Conservation (phyloP, 2,888 invertebrate species). For the Metellina segmentata region DNA sequence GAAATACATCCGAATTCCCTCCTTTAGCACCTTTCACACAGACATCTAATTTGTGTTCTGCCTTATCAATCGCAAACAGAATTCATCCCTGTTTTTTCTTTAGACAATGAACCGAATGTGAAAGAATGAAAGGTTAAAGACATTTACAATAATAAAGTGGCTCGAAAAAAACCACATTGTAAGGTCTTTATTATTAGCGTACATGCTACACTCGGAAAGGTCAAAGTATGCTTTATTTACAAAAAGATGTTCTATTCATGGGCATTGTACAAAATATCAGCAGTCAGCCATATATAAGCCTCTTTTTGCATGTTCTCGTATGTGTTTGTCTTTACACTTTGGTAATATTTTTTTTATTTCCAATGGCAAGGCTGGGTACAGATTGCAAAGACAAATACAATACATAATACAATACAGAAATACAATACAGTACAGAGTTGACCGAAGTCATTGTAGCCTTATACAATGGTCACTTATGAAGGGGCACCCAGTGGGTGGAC, state of each 20-base stretch:
- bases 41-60: background rate
- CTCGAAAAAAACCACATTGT: constrained; percentile 26
- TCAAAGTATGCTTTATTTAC: constrained; percentile 33
- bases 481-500: too few species aligned
- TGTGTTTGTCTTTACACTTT: constrained; percentile 13
- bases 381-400: too few species aligned
- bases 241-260: constrained; percentile 29
- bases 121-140: constrained; percentile 56
- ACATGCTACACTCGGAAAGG: constrained; percentile 23
- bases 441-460: too few species aligned
- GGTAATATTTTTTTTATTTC: too few species aligned
- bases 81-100: background rate
- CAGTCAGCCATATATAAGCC: constrained; percentile 20
- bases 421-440: too few species aligned
- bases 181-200: constrained; percentile 27
- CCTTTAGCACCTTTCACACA: background rate
- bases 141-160: constrained; percentile 36
- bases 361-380: too few species aligned
- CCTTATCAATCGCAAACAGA: constrained; percentile 16
- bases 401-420: too few species aligned
- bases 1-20: too few species aligned
- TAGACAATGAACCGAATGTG: constrained; percentile 28
- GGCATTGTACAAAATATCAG: constrained; percentile 35
- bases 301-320: constrained; percentile 25
- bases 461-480: too few species aligned